These are phyloP conservation scores for Dysidea cf. avara DNA, from an alignment of 37 sponge, comb jelly and placozoan genomes.

Conservation along the genomic window DNA sequence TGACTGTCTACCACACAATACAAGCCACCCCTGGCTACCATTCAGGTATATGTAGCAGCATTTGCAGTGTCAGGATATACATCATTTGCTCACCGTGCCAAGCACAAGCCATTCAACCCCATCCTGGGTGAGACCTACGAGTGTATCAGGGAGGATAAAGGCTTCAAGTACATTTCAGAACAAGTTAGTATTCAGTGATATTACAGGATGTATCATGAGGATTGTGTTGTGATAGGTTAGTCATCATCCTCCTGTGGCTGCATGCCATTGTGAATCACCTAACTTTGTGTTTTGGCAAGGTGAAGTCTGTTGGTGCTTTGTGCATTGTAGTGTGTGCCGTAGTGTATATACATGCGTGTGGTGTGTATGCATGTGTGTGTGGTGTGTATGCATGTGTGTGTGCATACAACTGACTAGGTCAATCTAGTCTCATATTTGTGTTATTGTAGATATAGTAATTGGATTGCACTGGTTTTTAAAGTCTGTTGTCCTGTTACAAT, in stretches of 20 bases:
- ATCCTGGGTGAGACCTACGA: constrained; percentile 79
- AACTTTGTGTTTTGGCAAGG: constrained; percentile 85
- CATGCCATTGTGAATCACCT: constrained; percentile 78
- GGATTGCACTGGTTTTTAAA: too few species aligned
- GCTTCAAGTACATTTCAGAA: constrained; percentile 82
- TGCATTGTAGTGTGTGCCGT: too few species aligned
- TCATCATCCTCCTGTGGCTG: constrained; percentile 87
- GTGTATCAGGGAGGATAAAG: constrained; percentile 53
- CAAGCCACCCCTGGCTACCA: background rate
- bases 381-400: too few species aligned
- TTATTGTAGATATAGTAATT: background rate
- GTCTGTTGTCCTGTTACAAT: too few species aligned
- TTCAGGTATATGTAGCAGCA: constrained; percentile 51
- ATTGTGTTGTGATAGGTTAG: constrained; percentile 59
- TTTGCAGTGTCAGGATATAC: constrained; percentile 70
- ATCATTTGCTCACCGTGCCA: constrained; percentile 45
- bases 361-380: background rate
- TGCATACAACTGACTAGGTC: background rate
- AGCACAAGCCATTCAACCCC: constrained; percentile 76
- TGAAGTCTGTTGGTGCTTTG: constrained; percentile 13
- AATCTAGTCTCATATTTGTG: background rate
- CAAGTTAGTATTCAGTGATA: constrained; percentile 74
- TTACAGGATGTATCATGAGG: background rate
- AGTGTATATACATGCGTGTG: background rate
- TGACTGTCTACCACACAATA: background rate